phyloP scores from a whole-genome alignment of 2,888 invertebrate genomes.

The Linnaemya vulpina region DNA sequence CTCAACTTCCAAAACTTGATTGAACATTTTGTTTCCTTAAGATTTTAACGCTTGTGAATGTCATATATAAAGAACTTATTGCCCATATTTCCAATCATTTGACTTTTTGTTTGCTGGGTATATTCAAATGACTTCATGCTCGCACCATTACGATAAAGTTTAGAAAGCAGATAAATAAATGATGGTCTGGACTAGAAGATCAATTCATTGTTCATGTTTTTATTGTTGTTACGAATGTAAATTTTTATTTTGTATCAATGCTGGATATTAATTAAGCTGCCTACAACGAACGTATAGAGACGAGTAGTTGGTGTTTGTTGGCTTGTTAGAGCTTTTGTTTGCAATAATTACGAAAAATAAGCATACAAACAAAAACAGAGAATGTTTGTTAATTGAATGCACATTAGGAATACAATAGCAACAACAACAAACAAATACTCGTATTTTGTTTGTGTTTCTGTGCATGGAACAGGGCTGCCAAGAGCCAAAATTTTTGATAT shows the following conservation, averaged over 20 bases:
- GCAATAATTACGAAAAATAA: slow-evolving; percentile 53
- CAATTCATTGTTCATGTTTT: slow-evolving; percentile 19
- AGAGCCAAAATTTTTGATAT: neutral
- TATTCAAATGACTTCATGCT: slow-evolving; percentile 22
- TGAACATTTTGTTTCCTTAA: too few species aligned
- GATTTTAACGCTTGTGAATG: too few species aligned
- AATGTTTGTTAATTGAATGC: slow-evolving; percentile 62
- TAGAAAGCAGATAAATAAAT: neutral
- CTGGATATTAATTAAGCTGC: slow-evolving; percentile 54
- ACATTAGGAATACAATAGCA: slow-evolving; percentile 27
- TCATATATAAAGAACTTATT: too few species aligned
- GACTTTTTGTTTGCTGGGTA: slow-evolving; percentile 2
- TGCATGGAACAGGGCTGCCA: slow-evolving; percentile 7
- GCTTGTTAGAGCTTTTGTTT: slow-evolving; percentile 20
- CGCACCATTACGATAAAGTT: neutral
- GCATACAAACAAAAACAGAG: slow-evolving; percentile 32
- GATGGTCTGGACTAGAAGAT: slow-evolving; percentile 24
- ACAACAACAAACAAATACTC: slow-evolving; percentile 1
- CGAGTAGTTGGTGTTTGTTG: slow-evolving; percentile 2
- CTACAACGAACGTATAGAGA: neutral
- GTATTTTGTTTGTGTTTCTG: neutral
- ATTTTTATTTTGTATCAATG: slow-evolving; percentile 14
- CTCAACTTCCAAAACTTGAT: too few species aligned
- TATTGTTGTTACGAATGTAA: slow-evolving; percentile 4
- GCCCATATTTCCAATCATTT: neutral